Percentiles rank a stretch among this genome's conserved stretches.
Evolutionary conservation across 1,140 invertebrate genomes (phyloP).

Genomic region (fruit fly (Drosophila melanogaster)): Release_6_plus_ISO1_MT NC_004354.4:20993001-20993500

Average conservation of each 20-base stretch:
- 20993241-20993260: no score
- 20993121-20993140: conserved; percentile 10
- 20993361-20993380: background rate
- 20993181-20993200: background rate
- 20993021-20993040: background rate
- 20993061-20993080: conserved; percentile 78
- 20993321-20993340: no score
- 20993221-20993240: background rate
- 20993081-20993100: conserved; percentile 51
- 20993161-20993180: background rate
- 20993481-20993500: background rate
- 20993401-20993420: conserved; percentile 17
- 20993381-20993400: background rate
- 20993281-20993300: no score
- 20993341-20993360: background rate
- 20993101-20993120: conserved; percentile 65
- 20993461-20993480: conserved; percentile 4
- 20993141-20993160: background rate
- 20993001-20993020: conserved; percentile 20
- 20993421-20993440: conserved; percentile 77
- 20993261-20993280: no score
- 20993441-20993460: conserved; percentile 30
- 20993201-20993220: background rate
- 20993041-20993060: conserved; percentile 18
- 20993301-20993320: no score